Conservation (phyloP, 2,888 invertebrate species). For the Archips crataeganus region DNA sequence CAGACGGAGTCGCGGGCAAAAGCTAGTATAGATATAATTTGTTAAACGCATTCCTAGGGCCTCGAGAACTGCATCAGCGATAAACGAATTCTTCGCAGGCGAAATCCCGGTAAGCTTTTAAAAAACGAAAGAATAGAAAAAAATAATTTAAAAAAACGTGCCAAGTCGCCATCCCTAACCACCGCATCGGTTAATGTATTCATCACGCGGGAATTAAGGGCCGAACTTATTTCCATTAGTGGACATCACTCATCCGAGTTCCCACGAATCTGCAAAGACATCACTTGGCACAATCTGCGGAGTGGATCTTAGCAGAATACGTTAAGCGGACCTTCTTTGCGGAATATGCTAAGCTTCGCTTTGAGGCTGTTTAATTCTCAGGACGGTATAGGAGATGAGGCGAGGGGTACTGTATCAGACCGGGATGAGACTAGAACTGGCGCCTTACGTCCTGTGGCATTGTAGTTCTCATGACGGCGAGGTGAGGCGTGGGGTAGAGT, state of each 20-base stretch:
- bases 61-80: no score
- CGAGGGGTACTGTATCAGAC: no score
- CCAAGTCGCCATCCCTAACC: background rate
- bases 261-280: conserved; percentile 6
- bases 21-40: background rate
- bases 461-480: no score
- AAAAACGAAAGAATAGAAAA: background rate
- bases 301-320: conserved; percentile 2
- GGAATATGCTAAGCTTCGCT: conserved; percentile 3
- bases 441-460: no score
- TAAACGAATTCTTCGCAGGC: no score
- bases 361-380: background rate
- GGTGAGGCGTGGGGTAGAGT: no score
- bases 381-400: no score
- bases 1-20: background rate
- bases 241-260: conserved; percentile 9
- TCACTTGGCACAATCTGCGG: conserved; percentile 11
- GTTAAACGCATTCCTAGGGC: no score
- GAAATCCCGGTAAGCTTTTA: no score
- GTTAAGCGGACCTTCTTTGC: conserved; percentile 1
- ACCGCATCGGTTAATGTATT: conserved; percentile 21
- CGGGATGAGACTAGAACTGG: no score
- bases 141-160: background rate
- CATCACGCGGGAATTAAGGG: conserved; percentile 26
- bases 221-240: conserved; percentile 30